Evolutionary conservation across 2,797 vertebrate species (phyloP), one percentile per base, ranked within the genome.

Genomic region (Typhlichthys eigenmanni): DNA sequence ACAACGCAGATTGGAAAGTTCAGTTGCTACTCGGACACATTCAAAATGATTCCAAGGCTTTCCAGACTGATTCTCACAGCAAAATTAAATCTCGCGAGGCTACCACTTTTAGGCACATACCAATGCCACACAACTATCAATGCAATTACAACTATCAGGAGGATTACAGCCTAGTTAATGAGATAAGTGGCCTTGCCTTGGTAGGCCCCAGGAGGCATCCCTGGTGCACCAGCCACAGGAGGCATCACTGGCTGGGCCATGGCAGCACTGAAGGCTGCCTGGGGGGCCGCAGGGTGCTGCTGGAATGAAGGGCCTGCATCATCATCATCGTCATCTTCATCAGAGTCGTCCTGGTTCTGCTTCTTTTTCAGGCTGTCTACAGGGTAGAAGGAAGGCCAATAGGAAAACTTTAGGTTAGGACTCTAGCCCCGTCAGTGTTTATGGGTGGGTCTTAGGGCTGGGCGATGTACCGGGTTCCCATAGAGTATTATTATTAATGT

Each of bases 331-430:
- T 97, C 95, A 0, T 96, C 95, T 5, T 93, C 92, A 77, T 99
- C 97, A 9, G 97, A 98, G 87, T 98, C 96, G 55, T 99, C 97
- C 73, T 95, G 95, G 65, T 90, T 91, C 59, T 87, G 85, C 62
- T 98, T 99, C 89, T 96, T 98, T 83, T 98, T 99, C 82, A 96
- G 95, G 86, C 95, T 95, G 66, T 98, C 97, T 93, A 54, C 46
- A 43, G 32, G 49, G 47, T 5, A 53, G 19, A 53, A 5, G 24
- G 17, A 17, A 17, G 9, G 12, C 7, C 34, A 6, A 5, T 9
- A 38, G 8, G 34, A 38, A 38, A 6, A 38, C 34, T 38, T 38
- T 38, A 38, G 34, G 8, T 38, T 38, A 9, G 34, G 34, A 9
- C 6, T 38, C 34, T 7, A 38, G 34, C 34, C 34, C 34, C 34